Base-by-base conservation (phyloP, 30 jellyfish, hydroid and myxozoan genomes). In the Turritopsis dohrnii region DNA sequence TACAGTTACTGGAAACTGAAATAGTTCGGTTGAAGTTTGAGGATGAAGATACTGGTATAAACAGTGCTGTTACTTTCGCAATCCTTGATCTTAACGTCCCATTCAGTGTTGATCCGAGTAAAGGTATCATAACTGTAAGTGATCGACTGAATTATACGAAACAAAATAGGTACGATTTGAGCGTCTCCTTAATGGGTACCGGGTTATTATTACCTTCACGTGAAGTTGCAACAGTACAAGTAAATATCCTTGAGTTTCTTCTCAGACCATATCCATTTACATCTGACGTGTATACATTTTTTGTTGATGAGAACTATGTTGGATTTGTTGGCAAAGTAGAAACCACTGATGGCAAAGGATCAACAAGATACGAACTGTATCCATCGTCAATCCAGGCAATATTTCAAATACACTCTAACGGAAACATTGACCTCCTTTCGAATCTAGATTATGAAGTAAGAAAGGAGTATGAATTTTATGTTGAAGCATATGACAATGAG, bases 171-270 rank as follows among this genome's bases (percentile, higher is more conserved):
- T 80, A 52, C 27, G 31, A 53, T 3, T 26, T 80, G 21, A 80
- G 41, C 18, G 31, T 80, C 52, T 79, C 88, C 21, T 87, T 82
- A 22, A 76, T 75, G 54, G 98, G 88, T 83, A 79, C 80, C 52
- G 98, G 98, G 21, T 87, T 71, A 73, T 83, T 85, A 27, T 27
- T 86, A 74, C 31, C 29, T 72, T 84, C 94, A 24, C 73, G 53
- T 54, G 75, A 66, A 71, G 79, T 74, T 20, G 97, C 97, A 18
- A 71, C 74, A 8, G 97, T 86, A 23, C n/a, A 18, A 17, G 79
- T 90, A 13, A 26, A 23, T 29, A 71, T 74, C 65, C 16, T 29
- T 21, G 41, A 74, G 17, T 20, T 23, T 74, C 16, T 74, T 26
- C 9, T n/a, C 65, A 74, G 23, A 13, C n/a, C 9, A 8, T 71